Evolutionary conservation across 2,113 vertebrate genomes (phyloP), one percentile per base, ranked within the genome.

Genomic region (Anthoscopus minutus): DNA sequence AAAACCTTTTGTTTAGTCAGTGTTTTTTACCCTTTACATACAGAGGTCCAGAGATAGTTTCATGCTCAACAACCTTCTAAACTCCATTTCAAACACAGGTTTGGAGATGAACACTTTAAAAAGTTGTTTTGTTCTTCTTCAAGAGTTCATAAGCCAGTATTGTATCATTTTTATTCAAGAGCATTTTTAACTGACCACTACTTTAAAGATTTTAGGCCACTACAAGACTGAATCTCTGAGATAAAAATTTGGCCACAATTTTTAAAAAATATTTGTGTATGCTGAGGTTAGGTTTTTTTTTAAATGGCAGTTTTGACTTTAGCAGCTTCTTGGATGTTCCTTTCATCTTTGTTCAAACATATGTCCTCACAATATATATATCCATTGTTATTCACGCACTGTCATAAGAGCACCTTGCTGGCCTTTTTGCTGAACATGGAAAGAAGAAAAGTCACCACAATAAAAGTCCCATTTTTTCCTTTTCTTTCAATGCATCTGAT

Each of bases 241-340:
- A 82, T 27, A 58, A 82, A 80, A 54, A 17, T 21, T 25, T 25
- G 18, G 30, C 6, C 5, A n/a, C 6, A n/a, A 13, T 13, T 90
- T 35, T 5, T 1, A 7, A 40, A 17, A 45, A 22, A 27, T 3
- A 27, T 45, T 53, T 80, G 11, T 1, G 0, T 30, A 40, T 30
- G 2, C 14, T 60, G 20, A 79, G 7, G 30, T 70, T 71, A 62
- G 7, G 8, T 42, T 37, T 80, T 51, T n/a, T 30, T 62, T 58
- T 74, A 38, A 71, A 79, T 19, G 45, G 7, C 3, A 25, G 13
- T 44, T 82, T 86, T 85, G 14, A 53, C 23, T 62, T 76, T 19
- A 27, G 13, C 37, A 57, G 17, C 22, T 71, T 62, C 33, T 78
- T 74, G 47, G 42, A 54, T n/a, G 61, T 61, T 37, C 13, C 33